Base-by-base conservation (phyloP, 2,797 vertebrate genomes). In the Meda fulgida region DNA sequence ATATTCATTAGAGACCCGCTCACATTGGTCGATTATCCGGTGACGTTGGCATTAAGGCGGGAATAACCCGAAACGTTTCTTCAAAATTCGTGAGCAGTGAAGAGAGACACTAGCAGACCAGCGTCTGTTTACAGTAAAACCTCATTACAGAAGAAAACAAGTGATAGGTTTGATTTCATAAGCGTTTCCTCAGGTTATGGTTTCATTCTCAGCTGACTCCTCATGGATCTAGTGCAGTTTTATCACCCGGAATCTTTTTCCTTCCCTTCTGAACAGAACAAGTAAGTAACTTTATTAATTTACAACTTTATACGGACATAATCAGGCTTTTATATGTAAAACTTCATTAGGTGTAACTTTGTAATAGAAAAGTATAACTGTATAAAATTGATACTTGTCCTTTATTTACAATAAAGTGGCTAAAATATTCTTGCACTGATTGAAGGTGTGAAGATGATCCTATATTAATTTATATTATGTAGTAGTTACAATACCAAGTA, bases 221-320 rank as follows among this genome's bases (percentile, higher is more conserved):
- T 95, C 94, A 96, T 96, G 96, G 96, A 96, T 95, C 93, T 95
- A 91, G 95, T 96, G 95, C 95, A 96, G 96, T 95, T 96, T 96
- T 96, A 94, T 93, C 94, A 96, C 85, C 94, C 96, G 90, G 96
- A 96, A 89, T 95, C 94, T 90, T 95, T 96, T 93, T 94, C 94
- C 91, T 95, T 96, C 92, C 95, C 96, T 94, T 96, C 95, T 94
- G 95, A 96, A 91, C 95, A 95, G 93, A 69, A 29, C 38, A 94
- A 96, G 96, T 96, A 95, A 95, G 96, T 95, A 94, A 92, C 26
- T 58, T 72, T 36, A 69, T 36, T 19, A 0, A 36, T 29, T 29
- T 9, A 55, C 23, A 19, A 51, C 23, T 66, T 76, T 16, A 38
- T 60, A 36, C 3, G 21, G 2, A 4, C 10, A 53, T 19, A 36